Evolutionary conservation across 2,797 vertebrate genomes (phyloP), one percentile per base, ranked within the genome.

Genomic region (Phoxinus dragarum): DNA sequence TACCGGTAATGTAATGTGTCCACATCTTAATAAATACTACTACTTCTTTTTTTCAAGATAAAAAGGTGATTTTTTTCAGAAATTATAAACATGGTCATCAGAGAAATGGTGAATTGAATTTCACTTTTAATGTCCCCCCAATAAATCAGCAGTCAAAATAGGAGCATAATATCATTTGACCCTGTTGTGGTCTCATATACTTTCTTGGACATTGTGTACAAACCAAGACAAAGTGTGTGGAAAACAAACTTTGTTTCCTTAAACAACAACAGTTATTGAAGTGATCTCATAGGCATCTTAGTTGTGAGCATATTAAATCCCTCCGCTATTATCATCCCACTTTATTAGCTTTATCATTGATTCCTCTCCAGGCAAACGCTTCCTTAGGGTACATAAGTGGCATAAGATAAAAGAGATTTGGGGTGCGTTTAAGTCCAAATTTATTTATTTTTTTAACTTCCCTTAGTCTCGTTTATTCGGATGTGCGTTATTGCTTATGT

Each of bases 321-420:
- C 9, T 36, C 21, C 19, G 11, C 31, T 12, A 21, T 66, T 49
- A n/a, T 40, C 19, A 4, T 68, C 31, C 5, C 23, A 21, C 44
- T 75, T 17, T 23, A 49, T 47, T 42, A 31, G 59, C 40, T 66
- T 23, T 64, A 52, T 52, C 16, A 52, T 6, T 49, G 14, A 52
- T 21, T 84, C 36, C 47, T 74, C 42, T 44, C 40, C 2, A 34
- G 12, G 17, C 17, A 36, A 79, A 84, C 2, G 17, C 9, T 14
- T 69, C 36, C 8, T 31, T 34, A 16, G 31, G 47, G 36, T 68
- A 38, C 4, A 47, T 52, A 64, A n/a, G 54, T n/a, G n/a, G 38
- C 42, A 74, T 59, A 59, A 71, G 38, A 84, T 71, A 16, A 84
- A 78, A 79, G 38, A 68, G 61, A 76, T 69, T 69, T 44, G 42